A percentile compares a stretch with the other conserved stretches of the same genome.
phyloP scores from a whole-genome alignment of 2,113 vertebrate species.

The Ramphastos sulfuratus region DNA sequence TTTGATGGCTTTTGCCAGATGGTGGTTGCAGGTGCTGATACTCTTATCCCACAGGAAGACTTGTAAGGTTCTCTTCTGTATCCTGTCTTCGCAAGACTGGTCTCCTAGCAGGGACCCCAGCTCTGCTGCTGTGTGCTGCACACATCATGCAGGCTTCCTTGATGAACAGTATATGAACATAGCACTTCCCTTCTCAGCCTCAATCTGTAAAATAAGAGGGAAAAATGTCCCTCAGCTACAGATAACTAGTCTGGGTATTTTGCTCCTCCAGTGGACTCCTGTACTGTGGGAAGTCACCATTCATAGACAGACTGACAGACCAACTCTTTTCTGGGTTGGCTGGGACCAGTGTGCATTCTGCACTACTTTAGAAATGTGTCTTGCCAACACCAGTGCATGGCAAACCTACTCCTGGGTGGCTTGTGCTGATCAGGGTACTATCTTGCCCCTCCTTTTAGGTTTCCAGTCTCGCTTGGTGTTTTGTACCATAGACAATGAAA shows the following conservation, averaged over 20 bases:
- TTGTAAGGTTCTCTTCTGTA: background rate
- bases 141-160: background rate
- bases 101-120: background rate
- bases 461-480: slow-evolving; percentile 90
- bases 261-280: background rate
- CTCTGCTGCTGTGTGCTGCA: background rate
- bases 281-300: background rate
- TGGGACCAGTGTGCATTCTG: background rate
- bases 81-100: background rate
- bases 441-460: slow-evolving; percentile 71
- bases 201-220: background rate
- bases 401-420: background rate
- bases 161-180: background rate
- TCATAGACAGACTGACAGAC: background rate
- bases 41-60: background rate
- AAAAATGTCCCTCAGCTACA: background rate
- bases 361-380: background rate
- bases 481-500: slow-evolving; percentile 89
- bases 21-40: background rate
- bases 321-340: background rate
- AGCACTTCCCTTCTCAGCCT: background rate
- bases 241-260: background rate
- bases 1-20: background rate
- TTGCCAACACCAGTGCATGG: background rate
- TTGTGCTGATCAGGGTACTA: background rate